phyloP scores from a whole-genome alignment of 2,113 vertebrate genomes.

The Petaurus breviceps region DNA sequence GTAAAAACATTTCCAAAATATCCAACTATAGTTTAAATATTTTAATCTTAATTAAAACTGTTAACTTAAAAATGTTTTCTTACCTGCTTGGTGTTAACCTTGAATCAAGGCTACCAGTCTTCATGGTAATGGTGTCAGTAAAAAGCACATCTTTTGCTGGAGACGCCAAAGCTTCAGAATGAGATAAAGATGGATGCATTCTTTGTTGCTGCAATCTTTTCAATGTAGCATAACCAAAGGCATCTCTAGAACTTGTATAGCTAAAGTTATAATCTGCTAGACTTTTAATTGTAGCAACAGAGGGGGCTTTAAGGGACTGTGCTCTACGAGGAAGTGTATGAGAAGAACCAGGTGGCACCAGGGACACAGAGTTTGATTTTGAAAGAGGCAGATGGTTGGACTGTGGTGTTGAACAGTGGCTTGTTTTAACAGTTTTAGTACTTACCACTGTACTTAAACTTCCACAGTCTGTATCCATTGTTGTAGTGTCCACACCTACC shows the following conservation, averaged over 20 bases:
- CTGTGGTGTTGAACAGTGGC: conserved; percentile 90
- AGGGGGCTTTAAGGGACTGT: conserved; percentile 97
- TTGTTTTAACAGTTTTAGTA: conserved; percentile 94
- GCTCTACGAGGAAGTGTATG: conserved; percentile 97
- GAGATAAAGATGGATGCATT: conserved; percentile 97
- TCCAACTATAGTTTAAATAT: conserved; percentile 25
- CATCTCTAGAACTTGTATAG: conserved; percentile 97
- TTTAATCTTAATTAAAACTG: conserved; percentile 20
- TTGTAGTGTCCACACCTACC: conserved; percentile 90
- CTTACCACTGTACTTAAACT: conserved; percentile 98
- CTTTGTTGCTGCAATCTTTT: conserved; percentile 97
- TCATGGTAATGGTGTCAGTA: conserved; percentile 98
- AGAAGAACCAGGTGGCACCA: conserved; percentile 94
- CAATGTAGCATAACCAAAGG: conserved; percentile 96
- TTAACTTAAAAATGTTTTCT: conserved; percentile 57
- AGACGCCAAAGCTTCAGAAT: conserved; percentile 96
- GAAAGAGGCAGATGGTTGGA: conserved; percentile 92
- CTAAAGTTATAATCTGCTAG: conserved; percentile 97
- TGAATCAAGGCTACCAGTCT: conserved; percentile 97
- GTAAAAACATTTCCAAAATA: conserved; percentile 43
- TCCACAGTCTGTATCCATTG: conserved; percentile 94
- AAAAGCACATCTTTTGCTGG: conserved; percentile 99
- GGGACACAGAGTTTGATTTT: conserved; percentile 93
- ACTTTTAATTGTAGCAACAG: conserved; percentile 94
- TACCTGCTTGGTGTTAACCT: conserved; percentile 97